Evolutionary conservation across 2,113 vertebrate species (phyloP).

Genomic region (Hucho hucho): DNA sequence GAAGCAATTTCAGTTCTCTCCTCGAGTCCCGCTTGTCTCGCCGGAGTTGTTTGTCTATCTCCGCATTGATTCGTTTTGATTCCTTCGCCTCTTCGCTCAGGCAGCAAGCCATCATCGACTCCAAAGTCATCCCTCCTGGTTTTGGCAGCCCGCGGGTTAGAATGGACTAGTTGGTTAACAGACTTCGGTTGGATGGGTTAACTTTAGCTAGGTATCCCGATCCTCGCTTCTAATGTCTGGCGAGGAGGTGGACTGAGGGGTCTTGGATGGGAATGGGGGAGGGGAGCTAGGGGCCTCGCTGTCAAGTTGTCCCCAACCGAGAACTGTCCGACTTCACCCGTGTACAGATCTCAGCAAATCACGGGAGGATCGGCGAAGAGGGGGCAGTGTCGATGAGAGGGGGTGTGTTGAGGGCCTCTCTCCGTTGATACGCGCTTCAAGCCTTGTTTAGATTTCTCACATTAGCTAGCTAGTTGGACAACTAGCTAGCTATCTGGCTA

Average conservation of each 20-base stretch:
- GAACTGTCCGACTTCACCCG: constrained; percentile 62
- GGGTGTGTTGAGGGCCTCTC: constrained; percentile 38
- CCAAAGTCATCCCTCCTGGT: constrained; percentile 85
- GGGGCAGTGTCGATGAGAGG: constrained; percentile 31
- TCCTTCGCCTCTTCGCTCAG: constrained; percentile 98
- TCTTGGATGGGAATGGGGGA: constrained; percentile 45
- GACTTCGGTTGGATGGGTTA: constrained; percentile 34
- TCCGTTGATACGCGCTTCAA: constrained; percentile 32
- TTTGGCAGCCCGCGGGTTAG: constrained; percentile 67
- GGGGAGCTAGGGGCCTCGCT: constrained; percentile 68
- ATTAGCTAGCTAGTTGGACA: constrained; percentile 1
- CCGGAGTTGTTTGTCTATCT: constrained; percentile 96
- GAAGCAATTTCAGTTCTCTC: constrained; percentile 90
- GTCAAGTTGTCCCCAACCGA: constrained; percentile 72
- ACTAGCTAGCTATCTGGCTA: background rate
- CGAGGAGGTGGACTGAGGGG: constrained; percentile 40
- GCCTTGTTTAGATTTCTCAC: constrained; percentile 29
- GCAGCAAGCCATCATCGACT: constrained; percentile 99
- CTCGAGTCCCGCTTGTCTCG: constrained; percentile 93
- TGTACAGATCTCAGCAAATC: constrained; percentile 54
- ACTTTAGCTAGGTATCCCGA: constrained; percentile 13
- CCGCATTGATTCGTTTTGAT: constrained; percentile 96
- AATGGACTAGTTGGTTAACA: constrained; percentile 54
- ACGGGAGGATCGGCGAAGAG: constrained; percentile 50
- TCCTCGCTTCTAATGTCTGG: constrained; percentile 41